phyloP scores from a whole-genome alignment of 23 tunicate species.

The Trididemnum clinides region DNA sequence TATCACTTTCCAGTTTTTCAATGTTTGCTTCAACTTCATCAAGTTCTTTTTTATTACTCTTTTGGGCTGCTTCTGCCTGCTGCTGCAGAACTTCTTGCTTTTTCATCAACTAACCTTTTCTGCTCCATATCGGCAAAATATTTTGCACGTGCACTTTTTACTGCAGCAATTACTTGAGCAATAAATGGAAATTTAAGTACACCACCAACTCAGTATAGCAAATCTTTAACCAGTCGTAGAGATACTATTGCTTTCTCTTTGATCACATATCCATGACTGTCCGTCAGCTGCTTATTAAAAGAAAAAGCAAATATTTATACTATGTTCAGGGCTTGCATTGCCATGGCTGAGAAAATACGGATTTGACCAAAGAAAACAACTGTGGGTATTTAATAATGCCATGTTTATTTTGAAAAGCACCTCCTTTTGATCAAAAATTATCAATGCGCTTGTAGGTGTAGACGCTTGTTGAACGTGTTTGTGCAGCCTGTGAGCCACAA shows the following conservation, averaged over 20 bases:
- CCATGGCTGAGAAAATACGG: background rate
- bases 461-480: background rate
- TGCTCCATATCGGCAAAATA: background rate
- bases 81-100: background rate
- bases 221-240: background rate
- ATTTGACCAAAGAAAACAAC: background rate
- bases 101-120: background rate
- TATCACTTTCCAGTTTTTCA: background rate
- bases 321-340: background rate
- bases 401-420: background rate
- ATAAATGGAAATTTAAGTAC: background rate
- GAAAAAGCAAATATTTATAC: too few relatives aligned
- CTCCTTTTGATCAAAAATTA: background rate
- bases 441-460: background rate
- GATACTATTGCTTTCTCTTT: background rate
- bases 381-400: background rate
- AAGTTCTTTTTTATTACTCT: background rate
- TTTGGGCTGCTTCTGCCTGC: background rate
- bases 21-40: background rate
- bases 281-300: background rate
- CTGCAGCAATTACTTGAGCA: background rate
- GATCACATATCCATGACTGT: background rate
- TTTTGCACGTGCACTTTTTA: too few relatives aligned
- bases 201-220: background rate
- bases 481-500: background rate